phyloP scores from a whole-genome alignment of 2,113 vertebrate species.

The Mobula hypostoma region DNA sequence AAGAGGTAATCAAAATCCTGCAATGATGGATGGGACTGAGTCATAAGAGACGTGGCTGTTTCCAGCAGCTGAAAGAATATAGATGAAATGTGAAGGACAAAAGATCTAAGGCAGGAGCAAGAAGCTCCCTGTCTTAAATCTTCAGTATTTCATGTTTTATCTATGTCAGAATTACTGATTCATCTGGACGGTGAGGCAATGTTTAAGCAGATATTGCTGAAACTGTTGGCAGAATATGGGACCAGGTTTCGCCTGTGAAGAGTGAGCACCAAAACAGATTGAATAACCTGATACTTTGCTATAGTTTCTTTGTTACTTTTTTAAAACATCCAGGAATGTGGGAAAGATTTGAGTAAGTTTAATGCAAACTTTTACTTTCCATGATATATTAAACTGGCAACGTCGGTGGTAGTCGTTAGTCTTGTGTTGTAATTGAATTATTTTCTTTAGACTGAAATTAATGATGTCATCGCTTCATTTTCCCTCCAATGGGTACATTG shows the following conservation, averaged over 20 bases:
- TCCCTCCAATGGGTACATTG: not conserved
- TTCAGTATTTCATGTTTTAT: too few relatives aligned
- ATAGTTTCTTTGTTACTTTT: not conserved
- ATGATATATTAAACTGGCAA: not conserved
- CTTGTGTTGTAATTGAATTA: not conserved
- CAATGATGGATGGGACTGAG: not conserved
- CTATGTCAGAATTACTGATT: not conserved
- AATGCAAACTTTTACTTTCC: not conserved
- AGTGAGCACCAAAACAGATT: not conserved
- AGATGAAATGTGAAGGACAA: not conserved
- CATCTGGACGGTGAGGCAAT: not conserved
- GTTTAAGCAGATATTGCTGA: not conserved
- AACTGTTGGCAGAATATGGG: not conserved
- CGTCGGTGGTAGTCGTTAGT: not conserved
- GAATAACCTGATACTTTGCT: not conserved
- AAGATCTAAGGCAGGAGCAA: not conserved
- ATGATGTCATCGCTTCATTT: not conserved
- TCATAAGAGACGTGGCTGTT: not conserved
- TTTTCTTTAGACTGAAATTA: not conserved
- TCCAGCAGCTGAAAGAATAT: not conserved
- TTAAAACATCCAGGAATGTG: not conserved
- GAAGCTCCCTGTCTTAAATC: too few relatives aligned
- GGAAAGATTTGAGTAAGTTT: not conserved
- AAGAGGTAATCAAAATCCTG: not conserved
- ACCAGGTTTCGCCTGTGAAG: not conserved